phyloP scores from a whole-genome alignment of 2,113 vertebrate genomes.

The Menura novaehollandiae region DNA sequence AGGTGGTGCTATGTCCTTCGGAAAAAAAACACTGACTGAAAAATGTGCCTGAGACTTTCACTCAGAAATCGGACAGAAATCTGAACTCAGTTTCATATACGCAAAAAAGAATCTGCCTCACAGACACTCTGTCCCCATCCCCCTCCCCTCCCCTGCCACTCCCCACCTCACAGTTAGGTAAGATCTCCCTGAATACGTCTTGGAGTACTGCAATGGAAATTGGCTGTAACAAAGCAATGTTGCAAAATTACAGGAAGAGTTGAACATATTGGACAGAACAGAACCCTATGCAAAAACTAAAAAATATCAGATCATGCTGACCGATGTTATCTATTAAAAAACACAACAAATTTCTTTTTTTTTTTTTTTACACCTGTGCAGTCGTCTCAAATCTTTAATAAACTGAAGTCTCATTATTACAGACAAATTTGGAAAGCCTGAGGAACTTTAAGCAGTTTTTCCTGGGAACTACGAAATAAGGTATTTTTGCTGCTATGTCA shows the following conservation, averaged over 20 bases:
- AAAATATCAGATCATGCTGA: neutral
- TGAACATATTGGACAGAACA: neutral
- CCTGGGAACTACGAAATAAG: neutral
- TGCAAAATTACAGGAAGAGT: neutral
- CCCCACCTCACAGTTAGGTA: neutral
- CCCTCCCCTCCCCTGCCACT: neutral
- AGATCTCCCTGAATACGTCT: neutral
- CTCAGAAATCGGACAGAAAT: neutral
- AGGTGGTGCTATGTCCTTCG: neutral
- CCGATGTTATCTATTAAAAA: neutral
- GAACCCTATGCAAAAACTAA: neutral
- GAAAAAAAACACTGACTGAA: neutral
- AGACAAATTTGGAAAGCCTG: neutral
- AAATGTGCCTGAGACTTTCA: neutral
- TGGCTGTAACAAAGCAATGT: neutral
- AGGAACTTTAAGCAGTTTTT: neutral
- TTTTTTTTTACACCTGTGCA: neutral
- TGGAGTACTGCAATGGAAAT: neutral
- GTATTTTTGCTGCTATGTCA: neutral
- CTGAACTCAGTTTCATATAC: neutral
- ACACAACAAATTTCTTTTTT: accelerated
- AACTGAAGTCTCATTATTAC: neutral
- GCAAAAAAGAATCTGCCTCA: neutral
- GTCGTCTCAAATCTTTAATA: neutral
- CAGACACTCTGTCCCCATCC: accelerated